A percentile compares a stretch with the other conserved stretches of the same genome.
These are phyloP conservation scores for Heliconius ismenius DNA, from an alignment of 2,888 invertebrate genomes.

Conservation along the genomic window DNA sequence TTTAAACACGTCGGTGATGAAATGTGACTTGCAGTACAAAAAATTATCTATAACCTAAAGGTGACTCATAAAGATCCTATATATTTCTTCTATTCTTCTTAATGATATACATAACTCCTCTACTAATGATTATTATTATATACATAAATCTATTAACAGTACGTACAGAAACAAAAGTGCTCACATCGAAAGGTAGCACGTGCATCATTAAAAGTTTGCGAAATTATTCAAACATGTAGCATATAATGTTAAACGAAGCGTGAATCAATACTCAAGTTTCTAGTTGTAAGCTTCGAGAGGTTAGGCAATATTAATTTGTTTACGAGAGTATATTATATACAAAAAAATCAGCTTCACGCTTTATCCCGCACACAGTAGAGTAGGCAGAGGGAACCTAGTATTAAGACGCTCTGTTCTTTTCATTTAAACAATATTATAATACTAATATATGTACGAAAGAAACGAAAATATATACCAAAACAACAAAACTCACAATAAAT, in stretches of 20 bases:
- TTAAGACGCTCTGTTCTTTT: too few species aligned
- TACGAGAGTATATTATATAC: neutral
- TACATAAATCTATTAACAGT: neutral
- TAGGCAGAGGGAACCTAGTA: too few species aligned
- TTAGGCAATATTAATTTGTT: neutral
- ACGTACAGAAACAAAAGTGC: conserved; percentile 15
- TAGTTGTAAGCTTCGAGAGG: conserved; percentile 4
- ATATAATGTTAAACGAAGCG: conserved; percentile 16
- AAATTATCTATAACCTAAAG: neutral
- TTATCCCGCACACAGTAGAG: too few species aligned
- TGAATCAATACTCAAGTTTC: conserved; percentile 18
- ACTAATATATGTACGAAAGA: too few species aligned
- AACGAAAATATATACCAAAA: neutral
- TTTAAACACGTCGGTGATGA: neutral
- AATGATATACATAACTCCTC: neutral
- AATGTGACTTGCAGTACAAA: too few species aligned
- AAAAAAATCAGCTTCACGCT: too few species aligned
- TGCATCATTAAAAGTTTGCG: conserved; percentile 38
- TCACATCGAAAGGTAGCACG: conserved; percentile 27
- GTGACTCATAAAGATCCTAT: too few species aligned
- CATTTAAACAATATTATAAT: too few species aligned
- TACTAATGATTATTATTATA: neutral
- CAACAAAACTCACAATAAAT: neutral
- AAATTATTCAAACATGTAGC: conserved; percentile 20
- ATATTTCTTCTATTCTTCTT: neutral